Conservation (phyloP, 2,113 vertebrate genomes). For the Eonycteris spelaea region DNA sequence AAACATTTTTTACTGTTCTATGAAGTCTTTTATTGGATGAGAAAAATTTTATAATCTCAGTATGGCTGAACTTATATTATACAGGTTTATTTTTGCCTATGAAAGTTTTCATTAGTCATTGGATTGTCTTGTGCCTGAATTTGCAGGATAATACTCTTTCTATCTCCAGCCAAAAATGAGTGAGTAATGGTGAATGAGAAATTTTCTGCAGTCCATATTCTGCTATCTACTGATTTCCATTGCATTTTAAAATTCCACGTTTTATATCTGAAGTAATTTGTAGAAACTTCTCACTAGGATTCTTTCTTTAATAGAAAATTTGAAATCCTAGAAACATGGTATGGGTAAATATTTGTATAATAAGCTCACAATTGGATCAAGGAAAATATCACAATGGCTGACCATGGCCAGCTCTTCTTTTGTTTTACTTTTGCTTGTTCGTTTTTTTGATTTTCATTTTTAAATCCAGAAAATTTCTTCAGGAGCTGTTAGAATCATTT, state of each 20-base stretch:
- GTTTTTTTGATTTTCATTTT: conserved; percentile 3
- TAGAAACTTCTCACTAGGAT: background rate
- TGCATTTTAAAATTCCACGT: background rate
- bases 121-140: background rate
- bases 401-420: background rate
- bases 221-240: background rate
- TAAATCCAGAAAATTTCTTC: background rate
- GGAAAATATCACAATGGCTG: background rate
- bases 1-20: background rate
- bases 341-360: background rate
- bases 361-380: background rate
- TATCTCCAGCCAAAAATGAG: background rate
- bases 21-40: background rate
- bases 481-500: background rate
- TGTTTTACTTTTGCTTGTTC: background rate
- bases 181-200: background rate
- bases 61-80: background rate
- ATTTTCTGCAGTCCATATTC: background rate
- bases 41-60: background rate
- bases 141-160: background rate
- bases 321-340: background rate
- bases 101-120: background rate
- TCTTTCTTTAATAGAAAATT: background rate
- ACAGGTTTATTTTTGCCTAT: background rate
- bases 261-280: background rate